A percentile compares a stretch with the other conserved stretches of the same genome.
These are phyloP conservation scores for Corythornis vintsioides DNA, from an alignment of 2,113 vertebrate species.

Conservation along the genomic window DNA sequence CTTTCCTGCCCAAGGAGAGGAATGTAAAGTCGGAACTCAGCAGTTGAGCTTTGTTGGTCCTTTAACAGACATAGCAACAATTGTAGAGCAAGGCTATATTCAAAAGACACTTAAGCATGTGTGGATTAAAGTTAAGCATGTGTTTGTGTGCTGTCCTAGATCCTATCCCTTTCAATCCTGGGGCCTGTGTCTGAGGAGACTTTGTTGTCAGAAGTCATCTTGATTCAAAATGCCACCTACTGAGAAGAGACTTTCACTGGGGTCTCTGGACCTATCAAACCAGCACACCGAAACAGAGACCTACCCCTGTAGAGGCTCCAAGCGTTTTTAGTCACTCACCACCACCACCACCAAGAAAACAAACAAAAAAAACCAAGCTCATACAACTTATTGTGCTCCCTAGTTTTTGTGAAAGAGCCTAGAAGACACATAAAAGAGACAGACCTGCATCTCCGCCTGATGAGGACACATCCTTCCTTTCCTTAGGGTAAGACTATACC, in stretches of 20 bases:
- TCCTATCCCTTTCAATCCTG: not conserved
- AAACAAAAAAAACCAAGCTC: not conserved
- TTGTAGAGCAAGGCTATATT: not conserved
- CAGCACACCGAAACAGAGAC: not conserved
- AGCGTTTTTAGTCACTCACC: not conserved
- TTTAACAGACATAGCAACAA: constrained; percentile 4
- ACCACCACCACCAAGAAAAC: not conserved
- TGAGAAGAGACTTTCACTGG: not conserved
- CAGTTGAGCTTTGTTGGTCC: not conserved
- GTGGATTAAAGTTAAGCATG: constrained; percentile 37
- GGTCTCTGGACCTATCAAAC: not conserved
- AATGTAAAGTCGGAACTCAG: not conserved
- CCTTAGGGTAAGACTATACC: not conserved
- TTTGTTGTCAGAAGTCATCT: not conserved
- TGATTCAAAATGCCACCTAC: constrained; percentile 16
- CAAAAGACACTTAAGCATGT: constrained; percentile 10
- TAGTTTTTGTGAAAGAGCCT: not conserved
- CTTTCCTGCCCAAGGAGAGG: not conserved
- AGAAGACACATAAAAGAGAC: not conserved
- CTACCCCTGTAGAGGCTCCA: not conserved
- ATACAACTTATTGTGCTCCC: not conserved
- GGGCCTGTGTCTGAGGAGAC: not conserved
- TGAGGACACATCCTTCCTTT: not conserved
- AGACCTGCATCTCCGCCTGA: not conserved
- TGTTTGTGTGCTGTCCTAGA: constrained; percentile 16